Evolutionary conservation across 2,888 invertebrate species (phyloP), one percentile per base, ranked within the genome.

Genomic region (Cheilosia pagana): DNA sequence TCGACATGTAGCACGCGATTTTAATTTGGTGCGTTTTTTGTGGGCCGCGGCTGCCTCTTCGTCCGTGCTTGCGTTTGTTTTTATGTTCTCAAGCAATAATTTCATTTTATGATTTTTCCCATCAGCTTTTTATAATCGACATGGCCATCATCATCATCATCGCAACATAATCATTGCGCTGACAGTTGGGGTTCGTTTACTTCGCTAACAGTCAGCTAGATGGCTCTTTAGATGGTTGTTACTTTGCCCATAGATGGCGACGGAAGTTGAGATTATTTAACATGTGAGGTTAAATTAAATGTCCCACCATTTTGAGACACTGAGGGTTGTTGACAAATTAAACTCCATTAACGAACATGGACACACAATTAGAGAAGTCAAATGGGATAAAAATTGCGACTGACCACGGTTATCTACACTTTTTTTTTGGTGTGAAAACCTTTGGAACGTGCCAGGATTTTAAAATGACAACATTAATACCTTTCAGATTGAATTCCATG

Each of bases 1-100:
- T 65, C 74, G 19, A 70, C 70, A 83, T 79, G 68, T 65, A 79
- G 59, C 78, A 83, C 78, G 83, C 83, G 78, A 83, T 78, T 83
- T 83, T 63, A 78, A 78, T 78, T 83, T 78, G 35, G 65, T 41
- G 71, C 48, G 50, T 50, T 62, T 70, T 81, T 63, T 67, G 35
- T 14, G 19, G 23, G 12, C 6, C 7, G 21, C 16, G 25, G 19
- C 25, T 35, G 48, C 21, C 43, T 19, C n/a, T 12, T n/a, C 45
- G 16, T 23, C 21, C 31, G 31, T 23, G 41, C 63, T 71, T 31
- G 65, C 59, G 79, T 72, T 79, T 57, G 62, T 65, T 65, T 83
- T 83, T 79, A 75, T 79, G 70, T 41, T 53, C 68, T 48, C 63
- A 75, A 79, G 79, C 65, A 78, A 78, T 83, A 79, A 83, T 79